Conservation (phyloP, 2,113 vertebrate species). For the Rhipidura dahli region DNA sequence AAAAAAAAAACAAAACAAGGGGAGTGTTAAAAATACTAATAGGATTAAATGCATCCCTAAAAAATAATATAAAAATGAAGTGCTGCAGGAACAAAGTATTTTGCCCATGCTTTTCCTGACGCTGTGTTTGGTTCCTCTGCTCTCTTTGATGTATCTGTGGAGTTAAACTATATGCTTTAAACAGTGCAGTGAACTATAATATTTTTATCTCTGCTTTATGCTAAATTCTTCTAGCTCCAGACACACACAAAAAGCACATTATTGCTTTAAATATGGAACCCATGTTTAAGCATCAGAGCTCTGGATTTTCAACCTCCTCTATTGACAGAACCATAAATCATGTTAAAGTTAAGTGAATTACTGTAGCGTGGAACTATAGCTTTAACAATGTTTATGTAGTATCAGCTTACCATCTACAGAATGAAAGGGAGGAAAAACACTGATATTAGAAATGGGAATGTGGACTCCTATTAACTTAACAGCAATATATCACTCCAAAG, state of each 20-base stretch:
- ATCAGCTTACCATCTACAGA: slow-evolving; percentile 81
- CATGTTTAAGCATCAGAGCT: slow-evolving; percentile 70
- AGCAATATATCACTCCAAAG: slow-evolving; percentile 69
- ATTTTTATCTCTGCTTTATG: slow-evolving; percentile 63
- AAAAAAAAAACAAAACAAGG: background rate
- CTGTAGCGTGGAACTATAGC: slow-evolving; percentile 83
- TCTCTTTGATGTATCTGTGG: slow-evolving; percentile 13
- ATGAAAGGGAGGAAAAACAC: slow-evolving; percentile 50
- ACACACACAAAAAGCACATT: slow-evolving; percentile 67
- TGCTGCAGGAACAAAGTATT: slow-evolving; percentile 15
- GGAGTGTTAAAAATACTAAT: slow-evolving; percentile 48
- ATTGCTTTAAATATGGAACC: slow-evolving; percentile 82
- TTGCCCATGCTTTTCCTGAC: background rate
- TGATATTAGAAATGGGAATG: slow-evolving; percentile 67
- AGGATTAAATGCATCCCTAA: slow-evolving; percentile 62
- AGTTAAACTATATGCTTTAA: slow-evolving; percentile 55
- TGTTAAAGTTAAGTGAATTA: slow-evolving; percentile 92
- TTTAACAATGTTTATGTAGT: slow-evolving; percentile 86
- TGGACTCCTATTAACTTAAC: slow-evolving; percentile 65
- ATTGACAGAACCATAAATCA: slow-evolving; percentile 95
- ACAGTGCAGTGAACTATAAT: slow-evolving; percentile 44
- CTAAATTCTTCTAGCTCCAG: slow-evolving; percentile 36
- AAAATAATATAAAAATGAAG: slow-evolving; percentile 55
- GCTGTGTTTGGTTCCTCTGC: background rate
- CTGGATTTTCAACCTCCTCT: slow-evolving; percentile 79